Conservation (phyloP, 2,888 invertebrate genomes). For the Chrysomela aeneicollis region DNA sequence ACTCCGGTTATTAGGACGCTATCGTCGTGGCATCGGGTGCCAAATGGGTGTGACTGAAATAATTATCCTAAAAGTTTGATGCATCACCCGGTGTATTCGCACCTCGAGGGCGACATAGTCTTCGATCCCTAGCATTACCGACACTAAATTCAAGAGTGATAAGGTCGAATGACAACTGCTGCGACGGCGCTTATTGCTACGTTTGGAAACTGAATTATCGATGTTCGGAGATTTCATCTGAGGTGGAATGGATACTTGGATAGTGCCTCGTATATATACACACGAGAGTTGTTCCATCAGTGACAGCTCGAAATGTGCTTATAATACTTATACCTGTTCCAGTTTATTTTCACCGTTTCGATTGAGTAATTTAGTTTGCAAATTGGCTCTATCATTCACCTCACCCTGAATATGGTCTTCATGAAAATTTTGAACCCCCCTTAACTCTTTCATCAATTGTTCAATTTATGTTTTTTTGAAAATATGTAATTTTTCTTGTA, state of each 20-base stretch:
- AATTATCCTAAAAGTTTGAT: constrained; percentile 61
- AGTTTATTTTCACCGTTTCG: no score
- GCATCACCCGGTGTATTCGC: constrained; percentile 57
- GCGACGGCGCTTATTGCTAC: constrained; percentile 30
- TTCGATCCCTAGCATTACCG: constrained; percentile 60
- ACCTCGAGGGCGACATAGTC: constrained; percentile 56
- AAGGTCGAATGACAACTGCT: constrained; percentile 49
- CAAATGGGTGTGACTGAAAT: constrained; percentile 60
- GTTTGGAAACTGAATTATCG: neutral
- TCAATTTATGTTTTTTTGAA: no score
- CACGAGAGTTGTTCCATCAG: no score
- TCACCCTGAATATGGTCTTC: no score
- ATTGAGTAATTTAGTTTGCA: no score
- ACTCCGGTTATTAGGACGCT: constrained; percentile 52
- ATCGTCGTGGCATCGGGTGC: constrained; percentile 56
- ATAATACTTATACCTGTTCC: no score
- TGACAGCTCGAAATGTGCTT: no score
- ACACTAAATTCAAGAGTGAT: constrained; percentile 60
- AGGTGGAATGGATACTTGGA: neutral
- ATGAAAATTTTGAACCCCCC: no score
- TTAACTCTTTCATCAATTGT: no score
- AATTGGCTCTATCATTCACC: no score
- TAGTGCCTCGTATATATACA: no score
- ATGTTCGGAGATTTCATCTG: neutral
- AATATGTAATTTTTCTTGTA: no score